Evolutionary conservation across 2,797 vertebrate genomes (phyloP).

Genomic region (Bufotes viridis): DNA sequence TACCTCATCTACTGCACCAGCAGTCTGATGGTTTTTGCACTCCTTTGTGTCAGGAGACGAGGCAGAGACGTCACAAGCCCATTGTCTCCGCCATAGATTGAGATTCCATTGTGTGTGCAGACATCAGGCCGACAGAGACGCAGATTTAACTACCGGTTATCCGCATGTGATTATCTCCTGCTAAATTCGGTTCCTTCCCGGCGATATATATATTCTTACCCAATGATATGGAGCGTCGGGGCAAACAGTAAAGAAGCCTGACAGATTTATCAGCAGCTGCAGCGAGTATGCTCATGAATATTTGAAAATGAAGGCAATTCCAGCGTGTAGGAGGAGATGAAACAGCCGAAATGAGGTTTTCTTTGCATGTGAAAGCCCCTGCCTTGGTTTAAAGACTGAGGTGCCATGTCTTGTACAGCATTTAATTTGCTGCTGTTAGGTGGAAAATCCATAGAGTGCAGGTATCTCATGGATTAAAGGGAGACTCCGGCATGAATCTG

Average conservation of each 20-base stretch:
- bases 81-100: slow-evolving; percentile 7
- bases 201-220: slow-evolving; percentile 11
- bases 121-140: slow-evolving; percentile 3
- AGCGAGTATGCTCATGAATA: slow-evolving; percentile 52
- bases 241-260: slow-evolving; percentile 9
- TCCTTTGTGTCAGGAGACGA: slow-evolving; percentile 21
- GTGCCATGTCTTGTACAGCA: slow-evolving; percentile 19
- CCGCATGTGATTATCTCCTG: not conserved
- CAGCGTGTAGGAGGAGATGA: slow-evolving; percentile 59
- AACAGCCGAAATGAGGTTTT: slow-evolving; percentile 51
- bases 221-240: slow-evolving; percentile 19
- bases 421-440: not conserved
- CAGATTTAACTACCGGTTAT: not conserved
- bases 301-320: slow-evolving; percentile 48
- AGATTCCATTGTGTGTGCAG: not conserved
- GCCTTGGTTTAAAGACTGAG: slow-evolving; percentile 14
- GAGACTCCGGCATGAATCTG: not conserved
- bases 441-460: not conserved
- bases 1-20: not conserved
- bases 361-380: slow-evolving; percentile 30
- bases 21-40: not conserved
- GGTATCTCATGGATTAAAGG: not conserved
- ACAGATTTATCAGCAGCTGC: slow-evolving; percentile 58
- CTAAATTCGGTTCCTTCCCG: slow-evolving; percentile 2
- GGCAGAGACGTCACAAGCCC: not conserved